These are phyloP conservation scores for Phallusia fumigata DNA, from an alignment of 23 tunicate genomes.

Conservation along the genomic window DNA sequence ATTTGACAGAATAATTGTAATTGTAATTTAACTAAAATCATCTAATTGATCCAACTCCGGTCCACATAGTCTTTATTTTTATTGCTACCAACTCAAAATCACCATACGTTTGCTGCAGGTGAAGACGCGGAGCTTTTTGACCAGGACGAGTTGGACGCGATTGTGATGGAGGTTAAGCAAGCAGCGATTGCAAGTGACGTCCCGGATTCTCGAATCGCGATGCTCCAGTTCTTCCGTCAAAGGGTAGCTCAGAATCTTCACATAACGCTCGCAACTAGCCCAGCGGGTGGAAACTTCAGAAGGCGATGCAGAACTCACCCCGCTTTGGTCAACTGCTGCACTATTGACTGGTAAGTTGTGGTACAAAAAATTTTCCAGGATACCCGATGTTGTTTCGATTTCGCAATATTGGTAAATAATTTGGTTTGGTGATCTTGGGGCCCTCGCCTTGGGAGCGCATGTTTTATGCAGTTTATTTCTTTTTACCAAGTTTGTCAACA, in stretches of 20 bases:
- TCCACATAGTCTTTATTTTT: too few relatives aligned
- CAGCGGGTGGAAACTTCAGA: slow-evolving; percentile 81
- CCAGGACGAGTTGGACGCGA: slow-evolving; percentile 81
- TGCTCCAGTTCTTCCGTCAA: slow-evolving; percentile 65
- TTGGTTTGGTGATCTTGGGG: too few relatives aligned
- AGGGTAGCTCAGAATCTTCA: slow-evolving; percentile 71
- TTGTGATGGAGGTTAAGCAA: slow-evolving; percentile 89
- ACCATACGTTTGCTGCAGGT: slow-evolving; percentile 24
- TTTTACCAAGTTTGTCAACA: too few relatives aligned
- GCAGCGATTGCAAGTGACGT: slow-evolving; percentile 79
- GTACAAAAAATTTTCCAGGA: too few relatives aligned
- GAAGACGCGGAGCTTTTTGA: slow-evolving; percentile 91
- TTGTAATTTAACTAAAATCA: too few relatives aligned
- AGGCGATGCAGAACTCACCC: slow-evolving; percentile 87
- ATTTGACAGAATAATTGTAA: too few relatives aligned
- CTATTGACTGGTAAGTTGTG: slow-evolving; percentile 84
- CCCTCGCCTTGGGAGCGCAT: too few relatives aligned
- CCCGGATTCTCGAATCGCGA: slow-evolving; percentile 65
- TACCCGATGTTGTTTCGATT: too few relatives aligned
- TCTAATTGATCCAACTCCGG: too few relatives aligned
- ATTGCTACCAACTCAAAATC: too few relatives aligned
- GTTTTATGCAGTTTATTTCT: too few relatives aligned
- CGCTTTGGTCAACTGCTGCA: slow-evolving; percentile 95
- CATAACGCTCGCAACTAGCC: slow-evolving; percentile 76
- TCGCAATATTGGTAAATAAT: too few relatives aligned